phyloP scores from a whole-genome alignment of 1,140 invertebrate species.

The Uloborus diversus region DNA sequence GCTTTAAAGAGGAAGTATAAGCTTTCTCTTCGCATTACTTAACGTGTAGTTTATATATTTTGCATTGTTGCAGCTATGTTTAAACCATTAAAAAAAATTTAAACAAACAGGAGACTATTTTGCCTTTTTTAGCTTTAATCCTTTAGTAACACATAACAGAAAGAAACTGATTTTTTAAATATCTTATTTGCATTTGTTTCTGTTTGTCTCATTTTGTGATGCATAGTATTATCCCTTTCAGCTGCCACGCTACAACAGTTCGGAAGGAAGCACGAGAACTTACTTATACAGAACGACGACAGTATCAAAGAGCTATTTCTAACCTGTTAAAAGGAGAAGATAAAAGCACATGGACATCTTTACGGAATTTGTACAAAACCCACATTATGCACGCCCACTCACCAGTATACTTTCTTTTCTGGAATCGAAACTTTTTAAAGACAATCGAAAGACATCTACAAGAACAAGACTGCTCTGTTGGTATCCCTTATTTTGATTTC shows the following conservation, averaged over 20 bases:
- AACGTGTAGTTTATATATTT: too few relatives aligned
- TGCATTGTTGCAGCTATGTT: too few relatives aligned
- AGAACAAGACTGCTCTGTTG: slow-evolving; percentile 17
- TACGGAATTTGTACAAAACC: slow-evolving; percentile 34
- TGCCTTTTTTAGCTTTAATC: too few relatives aligned
- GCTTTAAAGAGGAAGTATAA: too few relatives aligned
- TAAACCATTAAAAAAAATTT: too few relatives aligned
- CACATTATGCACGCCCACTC: slow-evolving; percentile 43
- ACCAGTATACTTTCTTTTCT: slow-evolving; percentile 31
- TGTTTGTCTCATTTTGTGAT: neutral
- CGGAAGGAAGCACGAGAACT: slow-evolving; percentile 41
- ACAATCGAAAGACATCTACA: slow-evolving; percentile 42
- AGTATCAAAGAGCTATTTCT: slow-evolving; percentile 27
- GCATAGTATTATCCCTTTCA: neutral
- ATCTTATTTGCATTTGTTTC: too few relatives aligned
- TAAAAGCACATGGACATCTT: slow-evolving; percentile 35
- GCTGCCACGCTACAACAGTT: slow-evolving; percentile 3
- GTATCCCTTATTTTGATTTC: slow-evolving; percentile 53
- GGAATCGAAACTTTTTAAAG: slow-evolving; percentile 39
- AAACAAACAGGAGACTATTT: too few relatives aligned
- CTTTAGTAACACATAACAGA: too few relatives aligned
- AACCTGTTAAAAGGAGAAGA: neutral
- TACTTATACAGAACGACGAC: slow-evolving; percentile 10
- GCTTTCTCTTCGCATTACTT: too few relatives aligned
- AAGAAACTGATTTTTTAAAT: too few relatives aligned